phyloP scores from a whole-genome alignment of 2,888 invertebrate genomes.

The Archips xylosteana region DNA sequence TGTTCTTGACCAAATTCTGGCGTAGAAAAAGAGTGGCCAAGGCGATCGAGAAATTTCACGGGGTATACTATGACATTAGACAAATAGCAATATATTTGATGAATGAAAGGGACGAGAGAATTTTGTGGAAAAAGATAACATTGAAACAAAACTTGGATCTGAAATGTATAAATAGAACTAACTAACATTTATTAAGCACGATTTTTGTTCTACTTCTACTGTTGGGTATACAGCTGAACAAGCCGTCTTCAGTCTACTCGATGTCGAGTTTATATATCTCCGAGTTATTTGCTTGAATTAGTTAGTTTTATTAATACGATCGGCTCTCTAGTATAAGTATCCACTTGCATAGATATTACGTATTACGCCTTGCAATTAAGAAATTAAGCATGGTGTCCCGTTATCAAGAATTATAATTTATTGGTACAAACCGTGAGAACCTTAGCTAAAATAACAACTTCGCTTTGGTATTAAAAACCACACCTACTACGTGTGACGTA shows the following conservation, averaged over 20 bases:
- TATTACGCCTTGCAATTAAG: neutral
- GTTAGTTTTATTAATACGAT: no score
- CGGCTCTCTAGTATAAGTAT: no score
- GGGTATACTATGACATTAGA: no score
- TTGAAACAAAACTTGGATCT: neutral
- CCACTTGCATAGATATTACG: no score
- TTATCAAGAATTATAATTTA: neutral
- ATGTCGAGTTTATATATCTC: no score
- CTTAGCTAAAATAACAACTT: neutral
- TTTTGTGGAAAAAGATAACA: neutral
- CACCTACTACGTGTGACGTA: neutral
- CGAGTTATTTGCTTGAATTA: no score
- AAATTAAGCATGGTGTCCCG: neutral
- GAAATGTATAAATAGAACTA: no score
- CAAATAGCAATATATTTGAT: neutral
- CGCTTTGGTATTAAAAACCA: neutral
- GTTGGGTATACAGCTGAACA: no score
- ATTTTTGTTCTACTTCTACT: no score
- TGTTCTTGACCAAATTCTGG: slow-evolving; percentile 78
- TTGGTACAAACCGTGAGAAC: neutral
- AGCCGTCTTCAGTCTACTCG: no score
- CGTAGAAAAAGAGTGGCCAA: slow-evolving; percentile 70
- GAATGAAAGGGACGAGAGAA: neutral
- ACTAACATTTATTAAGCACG: no score
- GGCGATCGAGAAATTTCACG: slow-evolving; percentile 75